A percentile compares a stretch with the other conserved stretches of the same genome.
These are phyloP conservation scores for Falco punctatus DNA, from an alignment of 2,113 vertebrate species.

Conservation along the genomic window DNA sequence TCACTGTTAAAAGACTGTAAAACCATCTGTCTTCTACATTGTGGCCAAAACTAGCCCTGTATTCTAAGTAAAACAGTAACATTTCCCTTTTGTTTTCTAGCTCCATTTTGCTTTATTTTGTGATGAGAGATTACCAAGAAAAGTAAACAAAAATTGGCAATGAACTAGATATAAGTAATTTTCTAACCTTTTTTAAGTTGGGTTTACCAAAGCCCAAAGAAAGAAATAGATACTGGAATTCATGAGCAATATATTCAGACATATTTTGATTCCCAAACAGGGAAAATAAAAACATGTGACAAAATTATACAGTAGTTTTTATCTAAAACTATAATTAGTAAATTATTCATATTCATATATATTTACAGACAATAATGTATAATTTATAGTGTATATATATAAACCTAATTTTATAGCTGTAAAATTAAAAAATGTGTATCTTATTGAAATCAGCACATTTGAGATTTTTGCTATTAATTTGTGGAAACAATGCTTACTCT, in stretches of 20 bases:
- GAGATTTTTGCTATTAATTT: background rate
- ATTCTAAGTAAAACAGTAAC: background rate
- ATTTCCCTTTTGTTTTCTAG: background rate
- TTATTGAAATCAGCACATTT: background rate
- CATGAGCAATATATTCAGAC: background rate
- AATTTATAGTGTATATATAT: background rate
- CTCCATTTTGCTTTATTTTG: background rate
- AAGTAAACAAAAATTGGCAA: background rate
- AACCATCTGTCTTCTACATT: background rate
- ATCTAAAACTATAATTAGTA: background rate
- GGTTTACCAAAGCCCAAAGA: background rate
- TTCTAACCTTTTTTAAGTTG: background rate
- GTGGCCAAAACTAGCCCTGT: background rate
- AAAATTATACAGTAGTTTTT: background rate
- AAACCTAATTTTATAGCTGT: background rate
- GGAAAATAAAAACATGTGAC: background rate
- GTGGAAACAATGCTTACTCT: background rate
- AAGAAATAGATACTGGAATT: background rate
- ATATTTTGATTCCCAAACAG: background rate
- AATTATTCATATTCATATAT: no score
- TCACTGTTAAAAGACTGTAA: background rate
- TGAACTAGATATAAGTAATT: background rate
- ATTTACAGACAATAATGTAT: no score
- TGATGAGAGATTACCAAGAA: background rate
- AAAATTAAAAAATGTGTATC: background rate